Evolutionary conservation across 1,140 invertebrate species (phyloP).

Genomic region (Megalopta genalis): DNA sequence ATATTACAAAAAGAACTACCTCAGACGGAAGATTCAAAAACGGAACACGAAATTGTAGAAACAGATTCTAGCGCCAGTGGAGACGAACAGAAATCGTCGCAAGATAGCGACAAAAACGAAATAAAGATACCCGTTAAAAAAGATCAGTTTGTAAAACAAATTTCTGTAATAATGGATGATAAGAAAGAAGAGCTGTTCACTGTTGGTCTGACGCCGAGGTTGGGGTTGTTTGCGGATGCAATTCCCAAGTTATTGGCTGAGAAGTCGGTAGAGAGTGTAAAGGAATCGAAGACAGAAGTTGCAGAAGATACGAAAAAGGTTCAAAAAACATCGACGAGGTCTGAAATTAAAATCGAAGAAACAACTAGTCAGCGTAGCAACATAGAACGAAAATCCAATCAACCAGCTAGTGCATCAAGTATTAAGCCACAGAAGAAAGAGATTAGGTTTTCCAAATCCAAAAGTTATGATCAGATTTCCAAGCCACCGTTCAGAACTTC

Average conservation of each 20-base stretch:
- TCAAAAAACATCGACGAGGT: slow-evolving; percentile 5
- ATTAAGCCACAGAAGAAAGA: slow-evolving; percentile 54
- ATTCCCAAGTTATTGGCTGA: slow-evolving; percentile 77
- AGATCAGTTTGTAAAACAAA: slow-evolving; percentile 40
- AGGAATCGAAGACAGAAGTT: slow-evolving; percentile 36
- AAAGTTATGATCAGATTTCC: slow-evolving; percentile 71
- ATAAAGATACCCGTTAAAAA: slow-evolving; percentile 19
- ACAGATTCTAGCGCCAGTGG: slow-evolving; percentile 47
- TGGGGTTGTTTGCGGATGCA: slow-evolving; percentile 76
- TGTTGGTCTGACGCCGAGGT: slow-evolving; percentile 73
- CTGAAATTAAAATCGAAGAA: neutral
- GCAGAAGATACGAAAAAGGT: slow-evolving; percentile 3
- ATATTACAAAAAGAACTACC: slow-evolving; percentile 69
- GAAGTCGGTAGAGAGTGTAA: slow-evolving; percentile 64
- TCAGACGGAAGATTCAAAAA: slow-evolving; percentile 19
- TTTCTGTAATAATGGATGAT: slow-evolving; percentile 35
- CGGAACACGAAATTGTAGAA: slow-evolving; percentile 57
- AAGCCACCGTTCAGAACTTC: slow-evolving; percentile 55
- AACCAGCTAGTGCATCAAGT: slow-evolving; percentile 35
- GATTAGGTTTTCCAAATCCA: slow-evolving; percentile 65
- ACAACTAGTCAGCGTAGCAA: neutral
- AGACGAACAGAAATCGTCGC: slow-evolving; percentile 3
- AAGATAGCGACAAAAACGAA: slow-evolving; percentile 30
- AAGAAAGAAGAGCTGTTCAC: slow-evolving; percentile 73
- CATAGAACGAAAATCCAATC: slow-evolving; percentile 38